Evolutionary conservation across 2,888 invertebrate species (phyloP).

Genomic region (Boloria euphrosyne): DNA sequence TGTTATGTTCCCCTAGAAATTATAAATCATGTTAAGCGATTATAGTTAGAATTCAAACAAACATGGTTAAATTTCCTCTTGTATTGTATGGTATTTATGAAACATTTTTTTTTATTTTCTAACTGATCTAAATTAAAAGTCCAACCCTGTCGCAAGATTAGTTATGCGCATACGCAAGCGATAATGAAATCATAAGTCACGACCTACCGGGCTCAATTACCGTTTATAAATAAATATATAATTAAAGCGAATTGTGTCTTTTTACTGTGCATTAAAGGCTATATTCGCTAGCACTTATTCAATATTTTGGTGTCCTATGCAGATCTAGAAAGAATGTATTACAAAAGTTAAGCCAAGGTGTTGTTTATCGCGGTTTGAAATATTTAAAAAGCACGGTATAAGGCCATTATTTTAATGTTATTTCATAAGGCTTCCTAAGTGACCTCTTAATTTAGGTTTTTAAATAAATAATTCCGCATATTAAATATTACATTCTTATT

Average conservation of each 20-base stretch:
- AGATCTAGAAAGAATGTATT: constrained; percentile 44
- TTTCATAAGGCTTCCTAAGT: not conserved
- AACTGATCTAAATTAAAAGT: not conserved
- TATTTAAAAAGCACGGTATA: constrained; percentile 19
- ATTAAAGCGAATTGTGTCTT: constrained; percentile 31
- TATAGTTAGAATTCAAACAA: no score
- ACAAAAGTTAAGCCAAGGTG: constrained; percentile 45
- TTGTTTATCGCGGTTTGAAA: constrained; percentile 21
- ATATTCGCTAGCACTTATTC: not conserved
- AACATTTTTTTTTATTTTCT: no score
- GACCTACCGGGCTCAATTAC: constrained; percentile 53
- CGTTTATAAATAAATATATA: constrained; percentile 31
- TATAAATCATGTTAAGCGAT: no score
- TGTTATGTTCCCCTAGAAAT: no score
- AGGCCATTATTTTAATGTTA: constrained; percentile 15
- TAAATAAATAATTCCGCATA: no score
- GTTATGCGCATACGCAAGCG: constrained; percentile 51
- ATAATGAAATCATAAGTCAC: constrained; percentile 71
- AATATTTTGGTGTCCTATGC: constrained; percentile 32
- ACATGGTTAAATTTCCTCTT: no score
- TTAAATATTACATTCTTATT: no score
- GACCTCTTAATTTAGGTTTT: no score
- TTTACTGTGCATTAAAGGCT: constrained; percentile 1
- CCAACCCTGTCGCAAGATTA: not conserved
- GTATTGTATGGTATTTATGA: no score